Conservation (phyloP, 2,888 invertebrate species). For the Amblyteles armatorius region DNA sequence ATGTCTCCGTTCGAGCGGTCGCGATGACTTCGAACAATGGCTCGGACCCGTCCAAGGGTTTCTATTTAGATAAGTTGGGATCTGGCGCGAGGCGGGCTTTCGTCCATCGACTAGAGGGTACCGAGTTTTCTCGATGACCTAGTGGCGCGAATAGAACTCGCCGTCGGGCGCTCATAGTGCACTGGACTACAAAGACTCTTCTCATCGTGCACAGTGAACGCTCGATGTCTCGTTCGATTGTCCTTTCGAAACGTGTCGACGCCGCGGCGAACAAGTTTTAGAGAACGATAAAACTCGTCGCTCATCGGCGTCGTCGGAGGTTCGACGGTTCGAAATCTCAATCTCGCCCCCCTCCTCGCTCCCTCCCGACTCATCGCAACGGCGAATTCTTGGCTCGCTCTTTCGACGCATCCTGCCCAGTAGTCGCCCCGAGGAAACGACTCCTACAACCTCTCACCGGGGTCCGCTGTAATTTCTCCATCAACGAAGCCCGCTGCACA, state of each 20-base stretch:
- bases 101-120: conserved; percentile 56
- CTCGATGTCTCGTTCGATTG: conserved; percentile 12
- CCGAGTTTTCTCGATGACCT: conserved; percentile 80
- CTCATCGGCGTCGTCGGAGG: background rate
- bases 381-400: conserved; percentile 11
- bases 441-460: conserved; percentile 60
- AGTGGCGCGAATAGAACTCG: conserved; percentile 81
- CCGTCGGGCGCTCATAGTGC: conserved; percentile 72
- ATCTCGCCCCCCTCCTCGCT: background rate
- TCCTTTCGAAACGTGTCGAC: conserved; percentile 45
- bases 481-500: conserved; percentile 63
- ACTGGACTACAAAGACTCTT: conserved; percentile 13
- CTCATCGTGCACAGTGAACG: background rate
- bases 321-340: conserved; percentile 11
- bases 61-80: conserved; percentile 46
- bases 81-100: conserved; percentile 26
- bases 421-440: conserved; percentile 49
- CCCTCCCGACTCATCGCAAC: background rate
- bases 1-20: background rate
- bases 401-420: conserved; percentile 34
- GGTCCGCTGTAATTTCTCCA: conserved; percentile 63
- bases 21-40: conserved; percentile 28
- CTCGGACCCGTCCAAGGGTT: conserved; percentile 43
- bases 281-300: background rate
- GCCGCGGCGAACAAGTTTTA: background rate